Conservation (phyloP, 2,113 vertebrate species). For the Hiodon tergisus region DNA sequence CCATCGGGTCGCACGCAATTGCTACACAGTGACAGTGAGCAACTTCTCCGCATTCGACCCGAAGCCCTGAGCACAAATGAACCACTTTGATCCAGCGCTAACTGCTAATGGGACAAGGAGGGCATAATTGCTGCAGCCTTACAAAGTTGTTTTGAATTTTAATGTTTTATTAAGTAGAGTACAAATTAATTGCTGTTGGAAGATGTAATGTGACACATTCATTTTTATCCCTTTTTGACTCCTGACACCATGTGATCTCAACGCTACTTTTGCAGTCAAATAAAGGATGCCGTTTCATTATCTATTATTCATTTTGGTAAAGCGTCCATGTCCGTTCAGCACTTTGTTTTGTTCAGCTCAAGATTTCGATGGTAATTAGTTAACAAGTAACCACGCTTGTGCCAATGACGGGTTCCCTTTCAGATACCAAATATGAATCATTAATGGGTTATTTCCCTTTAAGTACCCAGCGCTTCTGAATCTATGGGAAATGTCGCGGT, state of each 20-base stretch:
- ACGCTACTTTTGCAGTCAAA: not conserved
- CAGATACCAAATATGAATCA: too few relatives aligned
- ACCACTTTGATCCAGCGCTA: conserved; percentile 1
- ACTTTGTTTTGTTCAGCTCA: too few relatives aligned
- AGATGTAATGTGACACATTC: conserved; percentile 21
- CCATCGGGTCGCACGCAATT: not conserved
- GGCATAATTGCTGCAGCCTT: conserved; percentile 7
- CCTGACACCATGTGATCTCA: conserved; percentile 1
- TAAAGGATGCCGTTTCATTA: not conserved
- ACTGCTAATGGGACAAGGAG: conserved; percentile 4
- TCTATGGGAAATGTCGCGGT: too few relatives aligned
- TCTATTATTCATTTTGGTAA: not conserved
- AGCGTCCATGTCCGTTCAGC: not conserved
- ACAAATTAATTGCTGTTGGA: conserved; percentile 19
- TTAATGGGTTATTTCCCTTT: too few relatives aligned
- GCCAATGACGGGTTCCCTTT: too few relatives aligned
- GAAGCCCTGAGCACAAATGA: conserved; percentile 3
- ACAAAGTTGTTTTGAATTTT: conserved; percentile 13
- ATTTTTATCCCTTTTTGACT: conserved; percentile 1
- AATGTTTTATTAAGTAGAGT: conserved; percentile 12
- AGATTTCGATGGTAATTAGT: too few relatives aligned
- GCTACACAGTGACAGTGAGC: not conserved
- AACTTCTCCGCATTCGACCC: not conserved
- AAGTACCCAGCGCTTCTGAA: too few relatives aligned
- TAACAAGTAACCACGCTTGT: too few relatives aligned